Evolutionary conservation across 92 coral and sea anemone genomes (phyloP).

Genomic region (Epizoanthus illoricatus): DNA sequence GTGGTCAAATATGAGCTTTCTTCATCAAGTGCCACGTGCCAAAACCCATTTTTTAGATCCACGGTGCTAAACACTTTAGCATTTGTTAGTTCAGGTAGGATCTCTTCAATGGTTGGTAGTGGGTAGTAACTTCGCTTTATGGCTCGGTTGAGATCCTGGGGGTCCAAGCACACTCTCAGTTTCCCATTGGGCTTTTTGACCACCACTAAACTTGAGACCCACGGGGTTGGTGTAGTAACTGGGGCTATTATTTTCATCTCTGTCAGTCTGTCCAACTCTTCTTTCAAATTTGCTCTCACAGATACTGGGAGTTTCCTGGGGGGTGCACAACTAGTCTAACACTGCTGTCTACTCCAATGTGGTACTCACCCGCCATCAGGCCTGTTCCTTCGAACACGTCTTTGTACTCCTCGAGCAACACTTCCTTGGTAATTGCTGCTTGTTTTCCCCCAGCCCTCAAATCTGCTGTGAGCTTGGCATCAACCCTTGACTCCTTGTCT

Average conservation of each 20-base stretch:
- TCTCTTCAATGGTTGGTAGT: constrained; percentile 23
- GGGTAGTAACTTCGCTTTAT: constrained; percentile 30
- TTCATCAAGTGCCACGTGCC: constrained; percentile 44
- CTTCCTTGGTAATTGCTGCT: constrained; percentile 20
- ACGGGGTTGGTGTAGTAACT: constrained; percentile 26
- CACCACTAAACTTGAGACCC: constrained; percentile 34
- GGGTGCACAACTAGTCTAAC: constrained; percentile 35
- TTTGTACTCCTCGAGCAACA: constrained; percentile 15
- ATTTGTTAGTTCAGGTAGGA: constrained; percentile 14
- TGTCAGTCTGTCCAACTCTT: constrained; percentile 6
- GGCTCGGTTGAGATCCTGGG: constrained; percentile 26
- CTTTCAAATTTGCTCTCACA: constrained; percentile 9
- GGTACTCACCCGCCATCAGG: neutral
- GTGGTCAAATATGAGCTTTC: constrained; percentile 27
- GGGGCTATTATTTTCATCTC: constrained; percentile 6
- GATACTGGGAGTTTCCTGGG: constrained; percentile 35
- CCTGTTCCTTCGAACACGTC: constrained; percentile 29
- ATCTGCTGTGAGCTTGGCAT: neutral
- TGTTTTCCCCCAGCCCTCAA: neutral
- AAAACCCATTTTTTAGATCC: constrained; percentile 21
- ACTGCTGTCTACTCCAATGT: constrained; percentile 19
- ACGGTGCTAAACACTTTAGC: constrained; percentile 23
- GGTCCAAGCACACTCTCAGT: constrained; percentile 19
- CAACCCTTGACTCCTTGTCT: neutral
- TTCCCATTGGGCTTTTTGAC: constrained; percentile 26